These are phyloP conservation scores for Trichogramma evanescens DNA, from an alignment of 2,888 invertebrate genomes.

Conservation along the genomic window DNA sequence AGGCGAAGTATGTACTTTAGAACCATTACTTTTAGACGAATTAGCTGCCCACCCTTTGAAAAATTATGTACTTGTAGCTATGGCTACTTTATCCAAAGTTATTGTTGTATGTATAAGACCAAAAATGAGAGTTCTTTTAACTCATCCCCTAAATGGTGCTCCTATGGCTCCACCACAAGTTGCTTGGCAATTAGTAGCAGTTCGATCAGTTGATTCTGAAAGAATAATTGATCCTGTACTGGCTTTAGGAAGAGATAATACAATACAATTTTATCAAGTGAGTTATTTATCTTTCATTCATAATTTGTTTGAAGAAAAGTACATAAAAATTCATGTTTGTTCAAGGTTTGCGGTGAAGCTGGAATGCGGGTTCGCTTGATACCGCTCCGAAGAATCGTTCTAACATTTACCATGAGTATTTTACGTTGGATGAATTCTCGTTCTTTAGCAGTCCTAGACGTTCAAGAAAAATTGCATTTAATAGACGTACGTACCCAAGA, in stretches of 20 bases:
- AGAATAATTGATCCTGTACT: conserved; percentile 76
- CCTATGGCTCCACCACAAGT: conserved; percentile 79
- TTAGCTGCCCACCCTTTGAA: conserved; percentile 61
- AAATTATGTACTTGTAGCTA: conserved; percentile 73
- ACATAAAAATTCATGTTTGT: not conserved
- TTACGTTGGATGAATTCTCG: conserved; percentile 76
- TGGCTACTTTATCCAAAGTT: conserved; percentile 87
- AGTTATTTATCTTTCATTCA: conserved; percentile 26
- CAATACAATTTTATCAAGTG: conserved; percentile 80
- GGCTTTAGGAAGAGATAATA: conserved; percentile 79
- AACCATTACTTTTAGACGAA: conserved; percentile 59
- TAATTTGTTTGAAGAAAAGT: not conserved
- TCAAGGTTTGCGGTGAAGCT: conserved; percentile 50
- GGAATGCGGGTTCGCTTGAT: conserved; percentile 55
- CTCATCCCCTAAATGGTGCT: conserved; percentile 64
- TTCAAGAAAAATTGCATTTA: conserved; percentile 76
- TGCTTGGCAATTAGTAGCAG: conserved; percentile 86
- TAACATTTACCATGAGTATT: conserved; percentile 66
- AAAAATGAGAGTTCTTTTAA: conserved; percentile 69
- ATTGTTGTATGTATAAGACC: conserved; percentile 75
- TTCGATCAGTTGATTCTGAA: conserved; percentile 63
- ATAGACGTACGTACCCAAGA: conserved; percentile 84
- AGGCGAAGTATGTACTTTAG: conserved; percentile 81
- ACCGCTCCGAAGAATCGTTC: conserved; percentile 64
- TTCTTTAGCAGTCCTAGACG: conserved; percentile 79